Percentiles rank a stretch among this genome's conserved stretches.
These are phyloP conservation scores for Lepidocolaptes lacrymiger DNA, from an alignment of 2,797 vertebrate genomes.

Conservation along the genomic window DNA sequence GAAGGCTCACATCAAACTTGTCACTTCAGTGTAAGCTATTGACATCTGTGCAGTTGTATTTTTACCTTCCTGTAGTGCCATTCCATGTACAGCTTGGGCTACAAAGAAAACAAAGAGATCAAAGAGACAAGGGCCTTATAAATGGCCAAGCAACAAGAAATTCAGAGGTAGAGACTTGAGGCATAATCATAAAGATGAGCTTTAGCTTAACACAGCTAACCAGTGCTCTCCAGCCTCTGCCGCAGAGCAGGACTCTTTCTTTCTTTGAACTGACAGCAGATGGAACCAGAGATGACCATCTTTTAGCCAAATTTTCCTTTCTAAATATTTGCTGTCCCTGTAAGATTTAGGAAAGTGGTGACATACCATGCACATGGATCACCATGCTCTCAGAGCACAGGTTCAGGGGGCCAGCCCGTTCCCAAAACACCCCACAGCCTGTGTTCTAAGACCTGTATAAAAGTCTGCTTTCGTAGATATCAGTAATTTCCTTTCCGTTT, in stretches of 20 bases:
- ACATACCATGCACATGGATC: accelerated
- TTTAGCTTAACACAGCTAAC: neutral
- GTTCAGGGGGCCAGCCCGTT: neutral
- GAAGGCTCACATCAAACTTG: neutral
- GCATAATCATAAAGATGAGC: neutral
- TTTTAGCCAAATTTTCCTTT: neutral
- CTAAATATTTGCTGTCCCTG: neutral
- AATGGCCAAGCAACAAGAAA: neutral
- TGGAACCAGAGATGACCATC: neutral
- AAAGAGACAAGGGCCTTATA: neutral
- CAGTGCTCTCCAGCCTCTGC: neutral
- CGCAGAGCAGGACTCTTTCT: neutral
- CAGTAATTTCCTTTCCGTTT: neutral
- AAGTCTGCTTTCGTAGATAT: neutral
- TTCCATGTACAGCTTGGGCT: neutral
- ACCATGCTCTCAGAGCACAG: neutral
- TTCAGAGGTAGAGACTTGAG: neutral
- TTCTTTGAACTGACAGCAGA: neutral
- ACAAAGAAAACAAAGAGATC: neutral
- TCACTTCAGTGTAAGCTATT: neutral
- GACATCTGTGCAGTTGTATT: neutral
- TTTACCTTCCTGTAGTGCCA: neutral
- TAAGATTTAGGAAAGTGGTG: neutral
- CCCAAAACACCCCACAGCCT: neutral
- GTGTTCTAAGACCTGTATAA: neutral